Conservation (phyloP, 2,888 invertebrate species). For the Frankliniella fusca region DNA sequence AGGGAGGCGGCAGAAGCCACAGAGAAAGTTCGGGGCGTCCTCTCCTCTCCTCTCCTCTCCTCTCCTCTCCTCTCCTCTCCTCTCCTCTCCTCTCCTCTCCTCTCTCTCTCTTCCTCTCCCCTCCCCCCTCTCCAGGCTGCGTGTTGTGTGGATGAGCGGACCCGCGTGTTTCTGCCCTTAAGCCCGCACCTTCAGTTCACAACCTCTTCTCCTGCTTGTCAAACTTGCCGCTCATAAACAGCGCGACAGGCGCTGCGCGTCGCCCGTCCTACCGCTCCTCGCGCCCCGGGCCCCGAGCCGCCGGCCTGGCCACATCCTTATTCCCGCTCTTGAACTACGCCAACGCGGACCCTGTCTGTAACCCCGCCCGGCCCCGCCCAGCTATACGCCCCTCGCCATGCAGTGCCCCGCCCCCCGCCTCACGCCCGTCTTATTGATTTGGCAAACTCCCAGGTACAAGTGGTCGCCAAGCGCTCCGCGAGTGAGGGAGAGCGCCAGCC, state of each 20-base stretch:
- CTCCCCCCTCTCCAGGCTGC: not conserved
- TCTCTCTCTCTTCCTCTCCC: conserved; percentile 26
- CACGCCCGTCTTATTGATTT: too few species aligned
- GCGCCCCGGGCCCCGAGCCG: not conserved
- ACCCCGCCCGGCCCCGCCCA: too few species aligned
- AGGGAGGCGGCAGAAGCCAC: conserved; percentile 15
- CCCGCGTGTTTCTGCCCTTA: too few species aligned
- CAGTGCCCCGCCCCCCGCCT: too few species aligned
- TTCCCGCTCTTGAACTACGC: too few species aligned
- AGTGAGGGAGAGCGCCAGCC: too few species aligned
- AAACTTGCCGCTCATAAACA: conserved; percentile 1
- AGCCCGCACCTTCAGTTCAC: too few species aligned
- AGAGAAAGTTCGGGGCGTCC: conserved; percentile 27
- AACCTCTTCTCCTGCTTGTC: not conserved
- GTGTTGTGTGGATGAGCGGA: too few species aligned
- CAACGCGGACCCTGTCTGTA: too few species aligned
- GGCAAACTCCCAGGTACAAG: too few species aligned
- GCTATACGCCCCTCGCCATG: too few species aligned
- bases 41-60: conserved; percentile 2
- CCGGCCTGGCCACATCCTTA: not conserved
- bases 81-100: not conserved
- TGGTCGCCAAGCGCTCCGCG: too few species aligned
- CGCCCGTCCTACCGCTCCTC: not conserved
- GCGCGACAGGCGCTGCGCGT: not conserved
- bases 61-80: not conserved